These are phyloP conservation scores for Trachelus troglodyta DNA, from an alignment of 2,888 invertebrate species.

Conservation along the genomic window DNA sequence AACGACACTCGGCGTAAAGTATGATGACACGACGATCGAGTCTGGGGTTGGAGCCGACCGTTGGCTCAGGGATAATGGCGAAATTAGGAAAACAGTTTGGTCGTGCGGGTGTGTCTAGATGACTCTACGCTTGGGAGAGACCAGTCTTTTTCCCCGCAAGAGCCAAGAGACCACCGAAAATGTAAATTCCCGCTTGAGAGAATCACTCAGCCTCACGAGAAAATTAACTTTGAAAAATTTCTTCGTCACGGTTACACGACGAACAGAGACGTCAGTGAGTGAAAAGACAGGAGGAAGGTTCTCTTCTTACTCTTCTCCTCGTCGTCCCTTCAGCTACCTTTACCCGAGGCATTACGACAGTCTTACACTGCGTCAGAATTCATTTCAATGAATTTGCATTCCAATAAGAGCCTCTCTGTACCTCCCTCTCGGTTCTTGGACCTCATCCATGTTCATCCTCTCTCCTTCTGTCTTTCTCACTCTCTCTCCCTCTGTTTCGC, in stretches of 20 bases:
- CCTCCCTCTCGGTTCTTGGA: background rate
- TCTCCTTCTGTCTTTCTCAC: no score
- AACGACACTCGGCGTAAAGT: background rate
- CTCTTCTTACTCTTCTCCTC: background rate
- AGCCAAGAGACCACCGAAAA: conserved; percentile 29
- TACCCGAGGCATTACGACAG: conserved; percentile 42
- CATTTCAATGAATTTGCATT: conserved; percentile 61
- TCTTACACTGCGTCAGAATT: conserved; percentile 52
- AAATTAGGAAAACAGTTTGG: conserved; percentile 1
- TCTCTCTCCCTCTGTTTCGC: background rate
- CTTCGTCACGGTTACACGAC: conserved; percentile 17
- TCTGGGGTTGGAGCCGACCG: background rate
- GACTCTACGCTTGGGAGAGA: background rate
- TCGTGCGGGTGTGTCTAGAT: background rate
- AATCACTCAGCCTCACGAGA: conserved; percentile 35
- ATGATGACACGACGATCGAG: background rate
- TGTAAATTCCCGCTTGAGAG: conserved; percentile 39
- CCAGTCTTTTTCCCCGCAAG: background rate
- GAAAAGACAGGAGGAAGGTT: conserved; percentile 4
- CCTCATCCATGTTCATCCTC: background rate
- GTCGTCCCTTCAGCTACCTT: conserved; percentile 18
- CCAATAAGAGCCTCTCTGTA: conserved; percentile 22
- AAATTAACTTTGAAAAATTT: conserved; percentile 49
- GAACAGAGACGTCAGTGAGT: conserved; percentile 17
- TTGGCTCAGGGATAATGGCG: background rate